Evolutionary conservation across 2,113 vertebrate species (phyloP).

Genomic region (Mormyrus iriodes): DNA sequence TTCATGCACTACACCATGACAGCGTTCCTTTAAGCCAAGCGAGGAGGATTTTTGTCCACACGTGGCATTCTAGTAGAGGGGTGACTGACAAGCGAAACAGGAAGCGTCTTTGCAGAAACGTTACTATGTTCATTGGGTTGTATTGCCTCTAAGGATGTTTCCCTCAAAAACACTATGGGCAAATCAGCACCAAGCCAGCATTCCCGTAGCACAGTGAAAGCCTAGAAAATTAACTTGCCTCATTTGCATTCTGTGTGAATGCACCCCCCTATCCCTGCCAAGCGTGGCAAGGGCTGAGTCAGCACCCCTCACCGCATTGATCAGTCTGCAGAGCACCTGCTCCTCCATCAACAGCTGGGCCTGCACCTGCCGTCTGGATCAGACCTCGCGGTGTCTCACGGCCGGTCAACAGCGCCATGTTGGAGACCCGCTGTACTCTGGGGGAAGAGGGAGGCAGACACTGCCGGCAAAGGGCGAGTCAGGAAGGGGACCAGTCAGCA

Average conservation of each 20-base stretch:
- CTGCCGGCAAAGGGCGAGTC: not conserved
- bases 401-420: not conserved
- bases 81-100: not conserved
- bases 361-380: not conserved
- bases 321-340: conserved; percentile 48
- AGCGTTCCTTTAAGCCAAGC: not conserved
- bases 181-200: not conserved
- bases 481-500: not conserved
- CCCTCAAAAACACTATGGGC: not conserved
- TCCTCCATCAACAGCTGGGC: conserved; percentile 29
- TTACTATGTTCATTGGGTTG: not conserved
- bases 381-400: not conserved
- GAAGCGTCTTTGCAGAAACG: not conserved
- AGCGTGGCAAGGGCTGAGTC: conserved; percentile 50
- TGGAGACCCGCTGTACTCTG: not conserved
- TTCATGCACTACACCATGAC: not conserved
- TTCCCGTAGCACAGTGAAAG: not conserved
- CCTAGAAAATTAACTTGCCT: conserved; percentile 17
- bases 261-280: conserved; percentile 34
- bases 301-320: conserved; percentile 48
- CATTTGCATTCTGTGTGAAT: conserved; percentile 46
- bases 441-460: not conserved
- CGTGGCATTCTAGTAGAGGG: not conserved
- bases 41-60: not conserved
- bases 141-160: not conserved